Evolutionary conservation across 2,113 vertebrate genomes (phyloP), one percentile per base, ranked within the genome.

Genomic region (Phycodurus eques): DNA sequence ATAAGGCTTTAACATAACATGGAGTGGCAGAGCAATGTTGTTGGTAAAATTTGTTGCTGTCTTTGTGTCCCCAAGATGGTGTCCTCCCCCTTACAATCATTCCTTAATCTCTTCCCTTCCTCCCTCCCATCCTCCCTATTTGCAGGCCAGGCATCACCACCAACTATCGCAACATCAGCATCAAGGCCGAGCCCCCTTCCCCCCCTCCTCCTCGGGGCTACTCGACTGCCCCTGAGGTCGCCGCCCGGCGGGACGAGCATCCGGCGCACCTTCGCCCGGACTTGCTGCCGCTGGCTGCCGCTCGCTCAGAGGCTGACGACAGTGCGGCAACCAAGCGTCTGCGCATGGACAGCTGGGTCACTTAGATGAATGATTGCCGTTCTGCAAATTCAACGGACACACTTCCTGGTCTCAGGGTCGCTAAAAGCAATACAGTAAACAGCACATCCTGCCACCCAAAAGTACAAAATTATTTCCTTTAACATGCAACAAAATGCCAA

Each of bases 311-410:
- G 70, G 94, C 93, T 33, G 82, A 93, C 0, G 94, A 95, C 74
- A 96, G 94, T 75, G 95, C 95, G 0, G 94, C 95, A 1, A 88
- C 96, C 73, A 99, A 99, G 82, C 94, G 96, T 0, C 94, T 98
- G 94, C 88, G 97, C 80, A 95, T 96, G 92, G 95, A 98, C 84
- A 93, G 93, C 0, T 99, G 97, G 96, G 95, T 98, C 89, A 98
- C 97, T 90, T 98, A 88, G 51, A 80, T 33, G 57, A 60, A 85
- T 42, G 81, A 83, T 87, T 75, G 71, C 66, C 77, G 72, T 79
- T 74, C 74, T 79, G 80, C 76, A 84, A 84, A 80, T 54, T 31
- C 27, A 60, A 35, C 13, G 31, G 57, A 60, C 31, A 27, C 57
- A 60, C 27, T 60, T 60, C 57, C 57, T 33, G 56, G 22, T 59